These are phyloP conservation scores for Limnephilus rhombicus DNA, from an alignment of 2,888 invertebrate species.

Conservation along the genomic window DNA sequence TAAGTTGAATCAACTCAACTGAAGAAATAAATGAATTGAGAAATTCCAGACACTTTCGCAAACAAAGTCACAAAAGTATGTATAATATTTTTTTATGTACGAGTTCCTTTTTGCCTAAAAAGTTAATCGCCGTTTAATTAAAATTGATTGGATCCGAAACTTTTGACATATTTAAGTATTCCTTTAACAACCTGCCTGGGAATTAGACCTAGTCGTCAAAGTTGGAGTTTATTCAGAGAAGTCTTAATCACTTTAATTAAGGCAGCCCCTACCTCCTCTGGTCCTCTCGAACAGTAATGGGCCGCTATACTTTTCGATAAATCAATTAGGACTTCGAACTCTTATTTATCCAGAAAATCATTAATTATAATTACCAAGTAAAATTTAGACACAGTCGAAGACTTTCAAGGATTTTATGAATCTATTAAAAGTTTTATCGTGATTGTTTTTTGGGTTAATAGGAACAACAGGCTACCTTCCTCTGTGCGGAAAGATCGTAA, in stretches of 20 bases:
- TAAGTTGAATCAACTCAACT: not conserved
- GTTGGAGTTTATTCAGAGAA: slow-evolving; percentile 22
- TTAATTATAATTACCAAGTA: not conserved
- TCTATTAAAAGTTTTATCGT: not conserved
- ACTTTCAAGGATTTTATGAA: not conserved
- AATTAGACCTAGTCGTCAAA: slow-evolving; percentile 32
- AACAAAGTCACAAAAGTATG: not conserved
- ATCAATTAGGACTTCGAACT: slow-evolving; percentile 28
- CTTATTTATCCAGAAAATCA: slow-evolving; percentile 32
- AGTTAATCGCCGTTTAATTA: slow-evolving; percentile 35
- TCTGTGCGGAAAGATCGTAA: no score
- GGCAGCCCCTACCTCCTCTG: not conserved
- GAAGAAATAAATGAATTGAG: not conserved
- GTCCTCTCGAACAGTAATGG: slow-evolving; percentile 5
- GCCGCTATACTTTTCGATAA: slow-evolving; percentile 31
- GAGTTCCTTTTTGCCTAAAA: not conserved
- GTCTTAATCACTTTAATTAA: slow-evolving; percentile 46
- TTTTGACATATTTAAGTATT: slow-evolving; percentile 28
- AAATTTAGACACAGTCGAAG: not conserved
- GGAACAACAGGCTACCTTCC: not conserved
- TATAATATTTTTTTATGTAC: not conserved
- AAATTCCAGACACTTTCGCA: not conserved
- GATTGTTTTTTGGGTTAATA: not conserved
- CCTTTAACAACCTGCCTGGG: slow-evolving; percentile 18
- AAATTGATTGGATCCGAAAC: slow-evolving; percentile 32